phyloP scores from a whole-genome alignment of 30 jellyfish, hydroid and myxozoan genomes.

The Pelagia noctiluca region DNA sequence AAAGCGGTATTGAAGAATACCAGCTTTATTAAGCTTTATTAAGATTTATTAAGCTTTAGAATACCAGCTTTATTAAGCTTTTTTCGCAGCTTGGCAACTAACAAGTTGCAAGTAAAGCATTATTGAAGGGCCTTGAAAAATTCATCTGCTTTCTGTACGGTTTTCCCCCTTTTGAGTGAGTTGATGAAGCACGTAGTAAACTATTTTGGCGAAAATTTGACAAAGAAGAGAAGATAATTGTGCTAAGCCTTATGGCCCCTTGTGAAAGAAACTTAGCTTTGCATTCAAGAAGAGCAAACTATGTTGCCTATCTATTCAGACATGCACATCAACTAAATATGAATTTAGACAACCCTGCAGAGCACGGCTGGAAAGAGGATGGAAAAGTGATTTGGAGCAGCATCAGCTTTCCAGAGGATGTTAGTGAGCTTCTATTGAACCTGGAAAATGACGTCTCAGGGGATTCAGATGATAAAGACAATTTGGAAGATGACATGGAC shows the following conservation, averaged over 20 bases:
- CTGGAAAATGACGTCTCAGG: slow-evolving; percentile 6
- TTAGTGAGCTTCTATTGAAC: slow-evolving; percentile 25
- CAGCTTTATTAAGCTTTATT: too few relatives aligned
- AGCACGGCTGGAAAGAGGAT: slow-evolving; percentile 42
- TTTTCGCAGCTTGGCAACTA: too few relatives aligned
- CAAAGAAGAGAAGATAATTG: slow-evolving; percentile 37
- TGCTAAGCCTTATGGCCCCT: slow-evolving; percentile 42
- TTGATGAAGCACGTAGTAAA: slow-evolving; percentile 20
- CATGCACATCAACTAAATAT: slow-evolving; percentile 42
- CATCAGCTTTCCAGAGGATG: slow-evolving; percentile 56
- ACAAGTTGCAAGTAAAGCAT: not conserved
- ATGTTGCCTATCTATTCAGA: slow-evolving; percentile 37
- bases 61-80: too few relatives aligned
- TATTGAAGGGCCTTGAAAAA: not conserved
- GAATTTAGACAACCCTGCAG: slow-evolving; percentile 11
- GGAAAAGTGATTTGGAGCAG: slow-evolving; percentile 42
- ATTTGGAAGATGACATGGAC: not conserved
- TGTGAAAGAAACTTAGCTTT: slow-evolving; percentile 25
- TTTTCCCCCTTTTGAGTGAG: slow-evolving; percentile 2
- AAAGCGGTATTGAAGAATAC: slow-evolving; percentile 26
- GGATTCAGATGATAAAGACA: not conserved
- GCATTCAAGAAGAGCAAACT: slow-evolving; percentile 51
- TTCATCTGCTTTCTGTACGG: too few relatives aligned
- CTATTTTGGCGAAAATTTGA: slow-evolving; percentile 27
- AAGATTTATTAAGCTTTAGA: too few relatives aligned